Percentiles rank a stretch among this genome's conserved stretches.
These are phyloP conservation scores for Pagrus major DNA, from an alignment of 2,113 vertebrate genomes.

Conservation along the genomic window DNA sequence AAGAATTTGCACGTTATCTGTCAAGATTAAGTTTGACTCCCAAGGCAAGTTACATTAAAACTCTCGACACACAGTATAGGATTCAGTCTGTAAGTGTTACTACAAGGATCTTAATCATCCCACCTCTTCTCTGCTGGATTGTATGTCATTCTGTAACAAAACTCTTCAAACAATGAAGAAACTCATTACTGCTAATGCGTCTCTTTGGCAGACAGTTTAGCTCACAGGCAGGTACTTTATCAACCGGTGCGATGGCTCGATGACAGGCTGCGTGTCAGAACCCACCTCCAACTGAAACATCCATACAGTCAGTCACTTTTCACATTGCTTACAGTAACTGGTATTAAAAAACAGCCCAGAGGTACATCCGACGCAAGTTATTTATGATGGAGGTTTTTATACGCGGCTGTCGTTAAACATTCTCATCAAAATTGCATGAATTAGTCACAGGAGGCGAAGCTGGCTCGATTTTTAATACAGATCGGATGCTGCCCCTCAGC, in stretches of 20 bases:
- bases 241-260: constrained; percentile 15
- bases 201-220: constrained; percentile 50
- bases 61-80: not conserved
- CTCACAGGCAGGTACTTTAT: constrained; percentile 62
- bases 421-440: constrained; percentile 59
- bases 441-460: constrained; percentile 46
- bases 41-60: constrained; percentile 8
- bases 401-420: constrained; percentile 36
- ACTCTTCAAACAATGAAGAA: constrained; percentile 43
- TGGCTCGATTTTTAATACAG: constrained; percentile 9
- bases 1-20: constrained; percentile 1
- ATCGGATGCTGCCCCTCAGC: constrained; percentile 33
- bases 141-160: constrained; percentile 37
- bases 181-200: constrained; percentile 61
- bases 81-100: constrained; percentile 17
- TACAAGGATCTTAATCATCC: constrained; percentile 4
- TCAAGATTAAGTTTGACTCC: constrained; percentile 7
- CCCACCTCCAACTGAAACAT: constrained; percentile 43
- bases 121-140: constrained; percentile 12
- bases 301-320: constrained; percentile 1
- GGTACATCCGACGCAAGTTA: constrained; percentile 22
- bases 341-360: constrained; percentile 48
- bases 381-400: constrained; percentile 42
- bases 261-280: constrained; percentile 68
- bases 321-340: constrained; percentile 27